Percentiles rank a stretch among this genome's conserved stretches.
Conservation (phyloP, 2,113 vertebrate genomes). For the Elephas maximus region DNA sequence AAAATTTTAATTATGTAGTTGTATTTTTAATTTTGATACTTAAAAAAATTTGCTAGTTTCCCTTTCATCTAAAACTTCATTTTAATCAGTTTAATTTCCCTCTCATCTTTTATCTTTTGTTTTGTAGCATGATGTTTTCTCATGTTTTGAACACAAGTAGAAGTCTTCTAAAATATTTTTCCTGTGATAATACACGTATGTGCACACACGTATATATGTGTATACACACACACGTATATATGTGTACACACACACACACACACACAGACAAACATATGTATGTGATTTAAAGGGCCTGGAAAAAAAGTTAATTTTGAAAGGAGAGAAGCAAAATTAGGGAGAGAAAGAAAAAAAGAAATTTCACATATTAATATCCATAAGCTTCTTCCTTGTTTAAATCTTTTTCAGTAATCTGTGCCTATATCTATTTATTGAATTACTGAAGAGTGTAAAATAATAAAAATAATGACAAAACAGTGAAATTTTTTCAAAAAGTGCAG, state of each 20-base stretch:
- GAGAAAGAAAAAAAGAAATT: neutral
- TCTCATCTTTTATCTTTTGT: conserved; percentile 17
- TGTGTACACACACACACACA: neutral
- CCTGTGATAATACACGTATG: neutral
- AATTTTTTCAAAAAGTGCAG: neutral
- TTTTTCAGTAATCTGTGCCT: neutral
- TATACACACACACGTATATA: neutral
- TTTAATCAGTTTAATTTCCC: neutral
- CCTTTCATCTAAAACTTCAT: conserved; percentile 60
- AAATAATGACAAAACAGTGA: neutral
- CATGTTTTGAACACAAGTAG: neutral
- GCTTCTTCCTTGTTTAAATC: neutral
- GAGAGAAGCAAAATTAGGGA: neutral
- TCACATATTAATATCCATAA: neutral
- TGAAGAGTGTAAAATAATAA: neutral
- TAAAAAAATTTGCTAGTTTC: neutral
- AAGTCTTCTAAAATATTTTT: conserved; percentile 17
- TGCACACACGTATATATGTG: neutral
- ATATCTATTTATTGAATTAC: neutral
- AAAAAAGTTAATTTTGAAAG: neutral
- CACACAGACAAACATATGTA: neutral
- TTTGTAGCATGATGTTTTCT: conserved; percentile 21
- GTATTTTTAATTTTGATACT: neutral
- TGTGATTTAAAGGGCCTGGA: neutral
- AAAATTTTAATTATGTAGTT: neutral